Evolutionary conservation across 2,113 vertebrate genomes (phyloP), one percentile per base, ranked within the genome.

Genomic region (Nothobranchius furzeri): DNA sequence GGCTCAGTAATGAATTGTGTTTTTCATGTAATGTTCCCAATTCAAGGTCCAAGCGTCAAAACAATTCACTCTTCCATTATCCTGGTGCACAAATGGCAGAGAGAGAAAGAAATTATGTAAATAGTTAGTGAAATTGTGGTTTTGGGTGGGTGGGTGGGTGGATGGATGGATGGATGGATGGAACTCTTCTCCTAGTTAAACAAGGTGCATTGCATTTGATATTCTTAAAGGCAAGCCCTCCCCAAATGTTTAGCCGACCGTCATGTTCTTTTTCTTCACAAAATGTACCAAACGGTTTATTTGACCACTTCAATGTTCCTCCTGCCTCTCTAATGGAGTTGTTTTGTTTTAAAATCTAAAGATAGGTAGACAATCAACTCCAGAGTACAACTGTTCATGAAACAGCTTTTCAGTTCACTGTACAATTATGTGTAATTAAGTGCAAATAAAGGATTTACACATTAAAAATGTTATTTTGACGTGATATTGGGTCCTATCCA

Each of bases 11-110:
- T 73, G 35, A 78, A 73, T 1, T 24, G 53, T 40, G 60, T 53
- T 77, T 83, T 79, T 84, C 13, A 73, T 69, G 9, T 69, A 86
- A 81, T 83, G 83, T 85, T 85, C 70, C 72, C 74, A 82, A 79
- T 83, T 76, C 52, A 53, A 64, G 57, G 12, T 64, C 49, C 25
- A 46, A 40, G 42, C 61, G 48, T 61, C 63, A 85, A 84, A 87
- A 77, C 67, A 85, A 71, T 63, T 59, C 47, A 25, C 25, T 12
- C 36, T 14, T 62, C 47, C 13, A 17, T 35, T 54, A 25, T n/a
- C 1, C 57, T 37, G 4, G 45, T 47, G 67, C 36, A 46, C 20
- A 20, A 20, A 4, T 30, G 30, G 30, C 2, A 4, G 35, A 12
- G 3, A 60, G 40, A 57, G 9, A 59, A 15, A 3, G 11, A n/a